Percentiles rank a stretch among this genome's conserved stretches.
phyloP scores from a whole-genome alignment of 2,797 vertebrate genomes.

The Acomys russatus region DNA sequence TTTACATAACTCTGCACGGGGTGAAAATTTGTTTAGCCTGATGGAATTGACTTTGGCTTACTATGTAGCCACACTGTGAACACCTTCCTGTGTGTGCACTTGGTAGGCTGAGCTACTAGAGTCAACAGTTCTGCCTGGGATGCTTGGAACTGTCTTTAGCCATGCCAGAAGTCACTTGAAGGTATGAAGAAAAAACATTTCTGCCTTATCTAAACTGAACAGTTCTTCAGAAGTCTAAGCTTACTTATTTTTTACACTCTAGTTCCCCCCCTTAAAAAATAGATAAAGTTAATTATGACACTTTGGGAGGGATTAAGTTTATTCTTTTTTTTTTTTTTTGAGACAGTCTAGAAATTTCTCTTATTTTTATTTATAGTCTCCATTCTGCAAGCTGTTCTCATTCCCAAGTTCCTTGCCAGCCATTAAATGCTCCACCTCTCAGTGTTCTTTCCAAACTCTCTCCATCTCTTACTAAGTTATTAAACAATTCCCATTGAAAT shows the following conservation, averaged over 20 bases:
- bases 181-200: neutral
- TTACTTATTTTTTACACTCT: slow-evolving; percentile 68
- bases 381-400: slow-evolving; percentile 71
- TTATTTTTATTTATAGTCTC: slow-evolving; percentile 77
- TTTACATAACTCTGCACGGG: slow-evolving; percentile 54
- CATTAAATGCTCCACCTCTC: slow-evolving; percentile 64
- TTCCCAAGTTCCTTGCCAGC: slow-evolving; percentile 53
- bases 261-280: slow-evolving; percentile 58
- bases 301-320: slow-evolving; percentile 64
- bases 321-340: slow-evolving; percentile 56
- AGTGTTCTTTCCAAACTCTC: slow-evolving; percentile 75
- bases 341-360: slow-evolving; percentile 71
- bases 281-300: slow-evolving; percentile 68
- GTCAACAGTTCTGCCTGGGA: slow-evolving; percentile 11
- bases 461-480: slow-evolving; percentile 77
- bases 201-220: slow-evolving; percentile 45
- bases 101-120: slow-evolving; percentile 29
- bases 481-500: slow-evolving; percentile 72
- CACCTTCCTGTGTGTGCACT: slow-evolving; percentile 5
- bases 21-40: slow-evolving; percentile 53
- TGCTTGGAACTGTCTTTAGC: slow-evolving; percentile 14
- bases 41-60: slow-evolving; percentile 43
- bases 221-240: slow-evolving; percentile 10
- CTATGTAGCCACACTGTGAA: neutral
- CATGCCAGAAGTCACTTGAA: slow-evolving; percentile 12